Conservation (phyloP, 92 coral and sea anemone species). For the Montipora capitata region DNA sequence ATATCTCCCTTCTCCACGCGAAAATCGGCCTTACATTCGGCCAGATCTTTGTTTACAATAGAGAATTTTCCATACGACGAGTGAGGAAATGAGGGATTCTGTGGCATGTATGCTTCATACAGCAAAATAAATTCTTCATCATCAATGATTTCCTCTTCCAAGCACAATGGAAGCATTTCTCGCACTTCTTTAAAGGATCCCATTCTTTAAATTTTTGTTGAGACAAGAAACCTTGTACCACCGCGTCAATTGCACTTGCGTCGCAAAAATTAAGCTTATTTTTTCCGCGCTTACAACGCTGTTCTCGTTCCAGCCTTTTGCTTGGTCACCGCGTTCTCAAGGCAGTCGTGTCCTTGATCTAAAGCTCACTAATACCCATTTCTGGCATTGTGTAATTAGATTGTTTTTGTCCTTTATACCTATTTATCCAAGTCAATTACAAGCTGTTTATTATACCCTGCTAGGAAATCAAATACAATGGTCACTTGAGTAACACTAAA, state of each 20-base stretch:
- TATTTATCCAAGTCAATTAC: too few relatives aligned
- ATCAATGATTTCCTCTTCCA: too few relatives aligned
- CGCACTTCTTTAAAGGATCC: too few relatives aligned
- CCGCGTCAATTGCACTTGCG: slow-evolving; percentile 3
- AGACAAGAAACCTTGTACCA: not conserved
- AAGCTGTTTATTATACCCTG: too few relatives aligned
- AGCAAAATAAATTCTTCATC: too few relatives aligned
- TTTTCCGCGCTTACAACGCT: slow-evolving; percentile 64
- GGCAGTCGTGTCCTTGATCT: slow-evolving; percentile 52
- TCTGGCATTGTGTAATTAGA: too few relatives aligned
- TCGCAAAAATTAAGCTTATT: slow-evolving; percentile 29
- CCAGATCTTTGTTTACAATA: slow-evolving; percentile 48
- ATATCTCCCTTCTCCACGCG: slow-evolving; percentile 50
- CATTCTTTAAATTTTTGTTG: too few relatives aligned
- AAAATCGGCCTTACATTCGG: slow-evolving; percentile 58
- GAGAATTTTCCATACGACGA: slow-evolving; percentile 35
- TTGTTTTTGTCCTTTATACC: too few relatives aligned
- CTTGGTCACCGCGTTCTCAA: slow-evolving; percentile 55
- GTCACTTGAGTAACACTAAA: too few relatives aligned
- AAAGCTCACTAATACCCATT: too few relatives aligned
- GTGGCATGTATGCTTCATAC: slow-evolving; percentile 54
- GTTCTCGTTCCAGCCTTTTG: slow-evolving; percentile 59
- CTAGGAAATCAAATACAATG: too few relatives aligned
- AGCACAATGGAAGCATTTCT: too few relatives aligned
- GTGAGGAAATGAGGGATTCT: slow-evolving; percentile 56